These are phyloP conservation scores for Acanthurus leucopareius DNA, from an alignment of 2,797 vertebrate species.

Conservation along the genomic window DNA sequence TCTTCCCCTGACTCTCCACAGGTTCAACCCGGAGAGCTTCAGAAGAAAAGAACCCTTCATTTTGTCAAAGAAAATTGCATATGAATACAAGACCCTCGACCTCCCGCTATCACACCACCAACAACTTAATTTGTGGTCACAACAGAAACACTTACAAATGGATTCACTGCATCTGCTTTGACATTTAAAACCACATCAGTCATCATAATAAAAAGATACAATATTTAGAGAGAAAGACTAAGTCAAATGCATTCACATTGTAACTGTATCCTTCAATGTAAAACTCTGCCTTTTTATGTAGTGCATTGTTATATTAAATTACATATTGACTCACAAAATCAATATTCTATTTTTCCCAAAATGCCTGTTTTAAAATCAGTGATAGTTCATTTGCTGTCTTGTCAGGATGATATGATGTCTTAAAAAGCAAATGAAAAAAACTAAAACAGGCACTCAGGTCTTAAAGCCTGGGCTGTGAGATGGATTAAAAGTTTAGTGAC, in stretches of 20 bases:
- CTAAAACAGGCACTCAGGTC: background rate
- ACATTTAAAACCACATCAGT: constrained; percentile 40
- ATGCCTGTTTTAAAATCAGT: background rate
- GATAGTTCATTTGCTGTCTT: background rate
- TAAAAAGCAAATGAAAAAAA: constrained; percentile 6
- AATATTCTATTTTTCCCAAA: background rate
- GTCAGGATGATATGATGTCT: background rate
- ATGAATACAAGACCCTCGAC: constrained; percentile 46
- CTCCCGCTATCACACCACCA: constrained; percentile 19
- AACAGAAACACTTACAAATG: constrained; percentile 18
- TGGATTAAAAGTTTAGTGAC: background rate
- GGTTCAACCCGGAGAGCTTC: constrained; percentile 50
- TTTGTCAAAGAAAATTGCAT: constrained; percentile 71
- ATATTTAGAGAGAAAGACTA: background rate
- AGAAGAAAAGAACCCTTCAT: constrained; percentile 74
- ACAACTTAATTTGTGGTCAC: constrained; percentile 40
- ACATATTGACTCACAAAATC: background rate
- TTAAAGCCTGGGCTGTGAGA: background rate
- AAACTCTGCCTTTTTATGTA: background rate
- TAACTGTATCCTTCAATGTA: background rate
- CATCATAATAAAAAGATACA: constrained; percentile 2
- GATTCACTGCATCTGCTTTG: constrained; percentile 20
- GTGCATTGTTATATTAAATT: background rate
- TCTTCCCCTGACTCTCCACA: constrained; percentile 22
- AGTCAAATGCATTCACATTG: background rate